Evolutionary conservation across 1,140 invertebrate species (phyloP).

Genomic region (Drosophila rufa): DNA sequence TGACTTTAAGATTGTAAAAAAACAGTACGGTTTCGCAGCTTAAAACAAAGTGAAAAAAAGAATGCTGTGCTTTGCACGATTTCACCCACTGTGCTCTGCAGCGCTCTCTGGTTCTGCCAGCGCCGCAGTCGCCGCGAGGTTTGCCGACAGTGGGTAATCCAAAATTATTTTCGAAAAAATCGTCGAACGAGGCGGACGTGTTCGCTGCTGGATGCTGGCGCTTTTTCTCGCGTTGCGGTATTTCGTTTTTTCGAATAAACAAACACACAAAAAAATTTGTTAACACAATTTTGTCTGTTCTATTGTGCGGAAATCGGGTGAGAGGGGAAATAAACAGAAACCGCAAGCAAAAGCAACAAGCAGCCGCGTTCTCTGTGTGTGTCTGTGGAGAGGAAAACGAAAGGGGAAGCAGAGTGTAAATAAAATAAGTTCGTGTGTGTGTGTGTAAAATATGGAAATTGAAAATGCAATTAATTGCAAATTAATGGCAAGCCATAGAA

Average conservation of each 20-base stretch:
- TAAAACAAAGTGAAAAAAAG: no score
- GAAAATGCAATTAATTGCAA: constrained; percentile 58
- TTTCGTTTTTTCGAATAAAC: constrained; percentile 30
- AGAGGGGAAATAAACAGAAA: constrained; percentile 34
- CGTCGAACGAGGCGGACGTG: constrained; percentile 51
- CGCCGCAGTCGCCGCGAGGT: constrained; percentile 5
- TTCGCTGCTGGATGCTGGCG: constrained; percentile 42
- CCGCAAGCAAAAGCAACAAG: constrained; percentile 59
- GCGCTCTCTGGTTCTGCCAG: not conserved
- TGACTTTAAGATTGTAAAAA: no score
- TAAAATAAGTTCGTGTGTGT: constrained; percentile 17
- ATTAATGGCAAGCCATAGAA: constrained; percentile 57
- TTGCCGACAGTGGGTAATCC: constrained; percentile 6
- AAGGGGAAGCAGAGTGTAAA: constrained; percentile 37
- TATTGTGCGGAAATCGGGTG: constrained; percentile 36
- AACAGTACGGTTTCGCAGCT: no score
- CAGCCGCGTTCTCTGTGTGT: constrained; percentile 18
- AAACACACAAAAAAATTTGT: constrained; percentile 33
- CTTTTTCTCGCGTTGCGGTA: constrained; percentile 32
- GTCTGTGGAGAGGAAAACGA: constrained; percentile 49
- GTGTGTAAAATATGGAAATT: constrained; percentile 43
- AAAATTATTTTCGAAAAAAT: constrained; percentile 14
- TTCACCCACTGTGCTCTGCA: constrained; percentile 1
- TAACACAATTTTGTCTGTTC: constrained; percentile 42
- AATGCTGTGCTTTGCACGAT: not conserved